Conservation (phyloP, 2,888 invertebrate genomes). For the Lasioglossum leucozonium region DNA sequence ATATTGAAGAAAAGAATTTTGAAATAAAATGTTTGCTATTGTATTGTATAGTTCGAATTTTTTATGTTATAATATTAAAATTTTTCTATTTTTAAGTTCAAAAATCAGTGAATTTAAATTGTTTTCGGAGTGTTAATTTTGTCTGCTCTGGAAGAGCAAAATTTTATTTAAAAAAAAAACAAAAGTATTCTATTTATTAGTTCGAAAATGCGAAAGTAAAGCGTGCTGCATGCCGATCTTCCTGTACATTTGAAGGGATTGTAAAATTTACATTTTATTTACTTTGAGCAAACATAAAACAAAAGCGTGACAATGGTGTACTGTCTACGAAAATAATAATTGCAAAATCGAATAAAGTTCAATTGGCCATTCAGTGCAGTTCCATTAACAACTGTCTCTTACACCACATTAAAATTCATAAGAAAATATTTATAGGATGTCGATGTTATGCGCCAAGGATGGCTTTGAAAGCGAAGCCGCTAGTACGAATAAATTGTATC, state of each 20-base stretch:
- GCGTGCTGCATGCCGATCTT: too few species aligned
- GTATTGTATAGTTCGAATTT: neutral
- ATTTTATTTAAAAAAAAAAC: neutral
- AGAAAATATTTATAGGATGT: slow-evolving; percentile 27
- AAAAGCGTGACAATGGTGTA: too few species aligned
- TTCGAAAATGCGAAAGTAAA: neutral
- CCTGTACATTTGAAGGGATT: neutral
- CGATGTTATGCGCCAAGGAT: slow-evolving; percentile 42
- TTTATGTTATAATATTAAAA: too few species aligned
- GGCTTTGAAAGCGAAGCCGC: slow-evolving; percentile 64
- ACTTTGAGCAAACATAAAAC: neutral
- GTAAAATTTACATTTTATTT: neutral
- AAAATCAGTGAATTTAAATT: too few species aligned
- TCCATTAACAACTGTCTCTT: neutral
- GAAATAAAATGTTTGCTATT: neutral
- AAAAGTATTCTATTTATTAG: neutral
- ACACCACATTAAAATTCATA: slow-evolving; percentile 40
- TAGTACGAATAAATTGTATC: slow-evolving; percentile 47
- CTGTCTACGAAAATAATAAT: neutral
- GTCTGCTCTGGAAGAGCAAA: neutral
- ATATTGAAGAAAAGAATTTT: neutral
- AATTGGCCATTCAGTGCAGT: neutral
- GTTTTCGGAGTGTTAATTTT: neutral
- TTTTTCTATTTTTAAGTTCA: too few species aligned
- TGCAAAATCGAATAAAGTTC: neutral